phyloP scores from a whole-genome alignment of 1,140 invertebrate species.

The Brachionus paranguensis region DNA sequence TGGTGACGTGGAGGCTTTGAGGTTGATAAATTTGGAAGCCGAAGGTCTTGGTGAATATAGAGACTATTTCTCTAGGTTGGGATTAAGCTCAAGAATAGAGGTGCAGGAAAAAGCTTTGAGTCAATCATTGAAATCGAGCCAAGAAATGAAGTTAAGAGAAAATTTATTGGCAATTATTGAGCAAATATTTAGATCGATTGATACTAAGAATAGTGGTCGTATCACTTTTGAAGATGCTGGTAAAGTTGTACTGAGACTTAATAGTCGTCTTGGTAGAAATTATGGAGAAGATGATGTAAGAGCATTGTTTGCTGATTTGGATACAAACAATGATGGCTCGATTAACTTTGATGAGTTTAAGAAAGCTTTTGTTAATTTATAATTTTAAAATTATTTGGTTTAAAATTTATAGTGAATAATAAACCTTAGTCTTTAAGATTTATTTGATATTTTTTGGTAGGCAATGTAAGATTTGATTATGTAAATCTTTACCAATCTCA shows the following conservation, averaged over 20 bases:
- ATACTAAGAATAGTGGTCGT: background rate
- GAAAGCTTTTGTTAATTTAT: slow-evolving; percentile 34
- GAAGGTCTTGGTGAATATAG: slow-evolving; percentile 9
- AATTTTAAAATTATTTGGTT: background rate
- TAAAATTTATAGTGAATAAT: background rate
- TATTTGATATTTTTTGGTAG: too few species aligned
- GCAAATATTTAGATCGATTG: slow-evolving; percentile 12
- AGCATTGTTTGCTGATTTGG: background rate
- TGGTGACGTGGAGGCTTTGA: slow-evolving; percentile 10
- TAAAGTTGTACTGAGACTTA: background rate
- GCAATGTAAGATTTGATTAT: too few species aligned
- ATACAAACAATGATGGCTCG: background rate
- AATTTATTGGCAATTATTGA: background rate
- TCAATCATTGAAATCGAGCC: background rate
- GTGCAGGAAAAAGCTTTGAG: background rate
- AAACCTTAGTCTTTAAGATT: too few species aligned
- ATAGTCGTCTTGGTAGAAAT: slow-evolving; percentile 5
- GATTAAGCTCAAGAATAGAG: background rate
- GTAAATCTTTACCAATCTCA: too few species aligned
- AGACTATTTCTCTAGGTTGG: background rate
- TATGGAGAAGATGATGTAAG: slow-evolving; percentile 32
- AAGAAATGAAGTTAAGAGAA: background rate
- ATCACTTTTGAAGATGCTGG: background rate
- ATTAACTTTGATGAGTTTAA: slow-evolving; percentile 21
- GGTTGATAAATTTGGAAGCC: background rate